These are phyloP conservation scores for Hydrozoanthus tunicans DNA, from an alignment of 64 coral and sea anemone species.

Conservation along the genomic window DNA sequence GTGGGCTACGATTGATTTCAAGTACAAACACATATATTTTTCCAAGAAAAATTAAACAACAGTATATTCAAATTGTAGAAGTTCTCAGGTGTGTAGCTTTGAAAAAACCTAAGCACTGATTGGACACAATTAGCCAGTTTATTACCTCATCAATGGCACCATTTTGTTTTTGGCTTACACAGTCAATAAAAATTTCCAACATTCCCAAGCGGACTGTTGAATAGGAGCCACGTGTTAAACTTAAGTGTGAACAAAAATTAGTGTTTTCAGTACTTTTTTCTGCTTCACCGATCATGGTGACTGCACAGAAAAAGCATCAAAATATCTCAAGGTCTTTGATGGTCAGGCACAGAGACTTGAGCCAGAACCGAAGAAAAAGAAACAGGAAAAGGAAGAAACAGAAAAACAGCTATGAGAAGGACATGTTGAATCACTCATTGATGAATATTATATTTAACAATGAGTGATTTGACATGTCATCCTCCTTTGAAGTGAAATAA, in stretches of 20 bases:
- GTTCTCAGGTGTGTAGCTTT: not conserved
- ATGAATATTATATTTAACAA: not conserved
- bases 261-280: too few species aligned
- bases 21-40: not conserved
- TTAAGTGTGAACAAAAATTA: too few species aligned
- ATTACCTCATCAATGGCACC: not conserved
- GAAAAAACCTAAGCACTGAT: too few species aligned
- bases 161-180: not conserved
- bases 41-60: not conserved
- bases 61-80: not conserved
- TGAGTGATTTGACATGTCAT: conserved; percentile 13
- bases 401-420: not conserved
- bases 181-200: not conserved
- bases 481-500: not conserved
- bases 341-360: too few species aligned
- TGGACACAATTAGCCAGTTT: not conserved
- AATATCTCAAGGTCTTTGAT: too few species aligned
- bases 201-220: not conserved
- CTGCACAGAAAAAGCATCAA: too few species aligned
- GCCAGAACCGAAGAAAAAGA: too few species aligned
- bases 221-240: too few species aligned
- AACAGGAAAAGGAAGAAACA: too few species aligned
- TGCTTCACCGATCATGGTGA: too few species aligned
- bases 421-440: conserved; percentile 15
- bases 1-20: not conserved